A percentile compares a stretch with the other conserved stretches of the same genome.
These are phyloP conservation scores for Neostethus bicornis DNA, from an alignment of 2,797 vertebrate species.

Conservation along the genomic window DNA sequence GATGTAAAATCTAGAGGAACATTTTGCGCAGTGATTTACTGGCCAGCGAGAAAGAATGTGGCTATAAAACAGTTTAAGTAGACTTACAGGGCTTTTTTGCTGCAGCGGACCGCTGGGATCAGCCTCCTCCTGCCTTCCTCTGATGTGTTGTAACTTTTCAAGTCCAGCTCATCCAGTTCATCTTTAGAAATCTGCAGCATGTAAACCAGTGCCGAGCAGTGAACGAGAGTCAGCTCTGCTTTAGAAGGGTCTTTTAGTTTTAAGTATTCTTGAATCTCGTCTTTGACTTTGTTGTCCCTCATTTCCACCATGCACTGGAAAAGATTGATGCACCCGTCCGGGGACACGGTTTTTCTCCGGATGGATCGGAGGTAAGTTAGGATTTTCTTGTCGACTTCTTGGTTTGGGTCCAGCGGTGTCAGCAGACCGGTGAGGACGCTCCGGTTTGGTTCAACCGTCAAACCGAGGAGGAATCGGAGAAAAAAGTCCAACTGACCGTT, in stretches of 20 bases:
- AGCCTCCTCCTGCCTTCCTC: slow-evolving; percentile 53
- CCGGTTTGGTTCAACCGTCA: slow-evolving; percentile 39
- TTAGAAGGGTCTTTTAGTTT: not conserved
- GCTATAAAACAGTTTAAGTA: too few species aligned
- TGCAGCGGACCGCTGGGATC: slow-evolving; percentile 55
- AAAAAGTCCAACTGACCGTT: slow-evolving; percentile 48
- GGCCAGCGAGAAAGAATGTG: too few species aligned
- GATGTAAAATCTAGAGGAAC: too few species aligned
- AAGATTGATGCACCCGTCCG: slow-evolving; percentile 40
- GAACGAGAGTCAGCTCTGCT: slow-evolving; percentile 29
- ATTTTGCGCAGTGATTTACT: too few species aligned
- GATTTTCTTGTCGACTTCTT: slow-evolving; percentile 36
- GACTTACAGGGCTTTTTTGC: slow-evolving; percentile 55
- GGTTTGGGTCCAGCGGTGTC: slow-evolving; percentile 1
- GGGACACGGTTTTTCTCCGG: slow-evolving; percentile 41
- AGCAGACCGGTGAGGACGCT: slow-evolving; percentile 35
- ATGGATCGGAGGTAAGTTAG: slow-evolving; percentile 47
- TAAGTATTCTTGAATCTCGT: slow-evolving; percentile 49
- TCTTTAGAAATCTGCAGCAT: slow-evolving; percentile 41
- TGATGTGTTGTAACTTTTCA: slow-evolving; percentile 58
- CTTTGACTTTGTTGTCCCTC: slow-evolving; percentile 60
- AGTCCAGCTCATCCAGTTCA: slow-evolving; percentile 19
- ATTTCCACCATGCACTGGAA: slow-evolving; percentile 60
- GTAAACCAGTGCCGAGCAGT: slow-evolving; percentile 60
- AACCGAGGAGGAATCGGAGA: slow-evolving; percentile 50